Conservation (phyloP, 2,113 vertebrate genomes). For the Ptilorrhoa leucosticta region DNA sequence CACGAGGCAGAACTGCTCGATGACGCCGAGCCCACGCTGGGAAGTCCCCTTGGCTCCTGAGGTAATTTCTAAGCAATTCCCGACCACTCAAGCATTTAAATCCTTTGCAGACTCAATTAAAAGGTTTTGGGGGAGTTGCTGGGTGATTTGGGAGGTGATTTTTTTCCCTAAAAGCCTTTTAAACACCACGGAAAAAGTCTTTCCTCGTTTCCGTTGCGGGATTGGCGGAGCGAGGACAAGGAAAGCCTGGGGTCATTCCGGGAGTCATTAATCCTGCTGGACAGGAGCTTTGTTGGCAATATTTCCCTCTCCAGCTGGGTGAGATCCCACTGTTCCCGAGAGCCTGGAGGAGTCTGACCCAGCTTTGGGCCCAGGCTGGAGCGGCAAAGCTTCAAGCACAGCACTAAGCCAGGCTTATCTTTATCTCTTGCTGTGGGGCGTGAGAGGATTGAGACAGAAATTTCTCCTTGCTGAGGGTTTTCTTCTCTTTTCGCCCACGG, state of each 20-base stretch:
- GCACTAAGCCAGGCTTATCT: background rate
- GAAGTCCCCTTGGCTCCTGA: background rate
- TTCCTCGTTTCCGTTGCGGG: background rate
- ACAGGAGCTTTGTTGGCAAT: background rate
- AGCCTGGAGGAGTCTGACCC: background rate
- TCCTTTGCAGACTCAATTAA: constrained; percentile 31
- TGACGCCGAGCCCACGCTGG: background rate
- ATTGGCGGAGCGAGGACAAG: background rate
- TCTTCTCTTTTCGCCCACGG: background rate
- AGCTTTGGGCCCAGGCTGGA: background rate
- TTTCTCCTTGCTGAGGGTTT: background rate
- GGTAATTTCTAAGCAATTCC: constrained; percentile 38
- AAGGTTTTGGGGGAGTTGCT: background rate
- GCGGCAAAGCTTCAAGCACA: background rate
- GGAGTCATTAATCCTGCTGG: constrained; percentile 55
- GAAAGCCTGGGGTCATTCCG: background rate
- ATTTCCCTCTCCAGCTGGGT: background rate
- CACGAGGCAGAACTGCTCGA: background rate
- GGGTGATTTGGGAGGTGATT: background rate
- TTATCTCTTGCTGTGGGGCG: background rate
- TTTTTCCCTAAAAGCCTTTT: constrained; percentile 12
- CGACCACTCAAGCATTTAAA: constrained; percentile 29
- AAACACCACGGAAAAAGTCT: constrained; percentile 1
- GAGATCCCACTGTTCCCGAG: background rate
- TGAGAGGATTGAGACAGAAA: background rate